Conservation (phyloP, 2,113 vertebrate genomes). For the Zeus faber region DNA sequence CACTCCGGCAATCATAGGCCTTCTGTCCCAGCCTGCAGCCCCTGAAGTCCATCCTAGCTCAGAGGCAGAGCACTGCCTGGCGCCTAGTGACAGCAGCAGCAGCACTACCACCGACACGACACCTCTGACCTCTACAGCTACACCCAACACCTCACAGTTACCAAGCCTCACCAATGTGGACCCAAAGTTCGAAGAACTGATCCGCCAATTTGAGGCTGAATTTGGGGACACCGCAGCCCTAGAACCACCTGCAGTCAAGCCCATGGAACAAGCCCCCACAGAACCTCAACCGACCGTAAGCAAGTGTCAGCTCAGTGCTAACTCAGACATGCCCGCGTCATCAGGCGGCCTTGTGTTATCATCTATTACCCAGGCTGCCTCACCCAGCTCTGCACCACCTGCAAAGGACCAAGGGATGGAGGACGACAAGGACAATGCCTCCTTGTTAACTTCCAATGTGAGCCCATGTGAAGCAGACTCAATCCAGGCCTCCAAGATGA, state of each 20-base stretch:
- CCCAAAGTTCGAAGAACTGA: conserved; percentile 92
- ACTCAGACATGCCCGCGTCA: too few relatives aligned
- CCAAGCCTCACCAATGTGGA: conserved; percentile 76
- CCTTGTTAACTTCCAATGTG: too few relatives aligned
- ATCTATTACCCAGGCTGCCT: conserved; percentile 37
- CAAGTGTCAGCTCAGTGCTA: conserved; percentile 42
- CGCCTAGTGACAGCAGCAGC: conserved; percentile 49
- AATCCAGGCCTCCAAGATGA: conserved; percentile 35
- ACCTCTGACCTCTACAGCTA: conserved; percentile 57
- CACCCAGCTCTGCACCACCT: conserved; percentile 33
- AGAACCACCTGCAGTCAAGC: conserved; percentile 50
- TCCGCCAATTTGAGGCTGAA: conserved; percentile 94
- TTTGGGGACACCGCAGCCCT: conserved; percentile 80
- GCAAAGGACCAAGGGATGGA: conserved; percentile 49
- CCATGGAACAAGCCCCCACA: conserved; percentile 31
- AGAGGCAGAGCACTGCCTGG: conserved; percentile 34
- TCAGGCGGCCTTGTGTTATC: conserved; percentile 42
- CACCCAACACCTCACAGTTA: conserved; percentile 52
- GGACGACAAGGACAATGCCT: conserved; percentile 35
- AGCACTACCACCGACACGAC: conserved; percentile 44
- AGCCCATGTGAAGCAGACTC: conserved; percentile 42
- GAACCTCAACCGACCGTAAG: conserved; percentile 29
- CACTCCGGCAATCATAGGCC: conserved; percentile 31
- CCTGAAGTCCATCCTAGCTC: conserved; percentile 38
- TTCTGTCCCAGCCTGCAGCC: conserved; percentile 24